A percentile compares a stretch with the other conserved stretches of the same genome.
Evolutionary conservation across 2,888 invertebrate genomes (phyloP).

Genomic region (Achlya flavicornis): DNA sequence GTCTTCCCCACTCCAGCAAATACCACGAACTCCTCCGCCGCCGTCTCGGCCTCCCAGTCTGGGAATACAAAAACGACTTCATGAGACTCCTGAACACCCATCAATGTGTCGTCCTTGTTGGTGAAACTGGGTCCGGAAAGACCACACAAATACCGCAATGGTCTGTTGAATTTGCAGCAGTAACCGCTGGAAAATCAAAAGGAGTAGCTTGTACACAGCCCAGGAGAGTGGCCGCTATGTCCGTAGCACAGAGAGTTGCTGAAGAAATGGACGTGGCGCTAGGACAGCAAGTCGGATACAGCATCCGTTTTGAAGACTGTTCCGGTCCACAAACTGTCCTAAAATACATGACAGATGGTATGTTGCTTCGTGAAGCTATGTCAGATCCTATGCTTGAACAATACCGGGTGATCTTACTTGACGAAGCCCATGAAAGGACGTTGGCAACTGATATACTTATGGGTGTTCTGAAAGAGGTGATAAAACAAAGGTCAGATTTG

Average conservation of each 20-base stretch:
- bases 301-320: conserved; percentile 99
- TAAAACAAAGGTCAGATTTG: conserved; percentile 94
- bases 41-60: conserved; percentile 96
- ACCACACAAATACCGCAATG: conserved; percentile 98
- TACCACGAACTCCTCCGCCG: conserved; percentile 96
- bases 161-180: conserved; percentile 75
- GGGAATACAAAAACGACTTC: conserved; percentile 98
- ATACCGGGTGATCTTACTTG: conserved; percentile 97
- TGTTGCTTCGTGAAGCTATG: conserved; percentile 99
- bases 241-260: conserved; percentile 98
- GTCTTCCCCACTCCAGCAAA: conserved; percentile 92
- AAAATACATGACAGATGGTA: conserved; percentile 99
- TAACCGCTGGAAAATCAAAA: conserved; percentile 65
- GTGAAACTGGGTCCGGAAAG: conserved; percentile 99
- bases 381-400: conserved; percentile 98
- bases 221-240: conserved; percentile 99
- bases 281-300: conserved; percentile 83
- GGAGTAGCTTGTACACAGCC: conserved; percentile 98
- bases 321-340: conserved; percentile 96
- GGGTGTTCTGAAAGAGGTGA: conserved; percentile 99
- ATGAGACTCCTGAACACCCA: conserved; percentile 96
- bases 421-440: conserved; percentile 99
- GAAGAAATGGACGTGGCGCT: conserved; percentile 99
- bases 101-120: conserved; percentile 98
- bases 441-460: conserved; percentile 99